These are phyloP conservation scores for Drosophila mettleri DNA, from an alignment of 2,888 invertebrate species.

Conservation along the genomic window DNA sequence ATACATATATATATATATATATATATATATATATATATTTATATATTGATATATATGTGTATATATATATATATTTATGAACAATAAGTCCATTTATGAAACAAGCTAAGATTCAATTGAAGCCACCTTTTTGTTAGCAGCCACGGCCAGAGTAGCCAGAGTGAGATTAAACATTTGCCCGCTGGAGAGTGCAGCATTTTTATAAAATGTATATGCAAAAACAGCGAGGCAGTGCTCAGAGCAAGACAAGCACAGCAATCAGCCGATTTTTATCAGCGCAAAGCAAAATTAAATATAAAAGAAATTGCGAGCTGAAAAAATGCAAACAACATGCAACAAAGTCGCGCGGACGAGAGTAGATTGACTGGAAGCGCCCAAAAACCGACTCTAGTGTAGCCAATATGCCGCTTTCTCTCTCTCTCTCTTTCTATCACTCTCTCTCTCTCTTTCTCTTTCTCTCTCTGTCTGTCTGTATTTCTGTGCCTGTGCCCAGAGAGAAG, in stretches of 20 bases:
- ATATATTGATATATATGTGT: too few species aligned
- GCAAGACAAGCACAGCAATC: constrained; percentile 64
- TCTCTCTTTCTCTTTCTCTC: background rate
- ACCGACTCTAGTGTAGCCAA: constrained; percentile 54
- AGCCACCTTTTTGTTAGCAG: background rate
- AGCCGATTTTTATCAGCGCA: constrained; percentile 60
- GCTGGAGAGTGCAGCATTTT: constrained; percentile 14
- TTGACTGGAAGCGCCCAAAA: constrained; percentile 69
- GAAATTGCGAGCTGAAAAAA: constrained; percentile 43
- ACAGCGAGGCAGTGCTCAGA: constrained; percentile 10
- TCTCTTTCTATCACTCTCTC: background rate
- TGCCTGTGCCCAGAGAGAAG: constrained; percentile 8
- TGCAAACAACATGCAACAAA: constrained; percentile 59
- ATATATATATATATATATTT: too few species aligned
- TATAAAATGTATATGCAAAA: constrained; percentile 9
- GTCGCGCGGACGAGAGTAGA: constrained; percentile 62
- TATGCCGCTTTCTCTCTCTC: background rate
- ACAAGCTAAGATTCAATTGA: background rate
- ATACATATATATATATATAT: too few species aligned
- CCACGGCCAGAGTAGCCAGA: background rate
- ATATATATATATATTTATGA: too few species aligned
- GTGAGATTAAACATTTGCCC: constrained; percentile 1
- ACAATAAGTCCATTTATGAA: too few species aligned
- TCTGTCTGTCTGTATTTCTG: background rate
- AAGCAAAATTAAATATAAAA: constrained; percentile 57